Evolutionary conservation across 2,888 invertebrate genomes (phyloP), one percentile per base, ranked within the genome.

Genomic region (Apodemia duryi): DNA sequence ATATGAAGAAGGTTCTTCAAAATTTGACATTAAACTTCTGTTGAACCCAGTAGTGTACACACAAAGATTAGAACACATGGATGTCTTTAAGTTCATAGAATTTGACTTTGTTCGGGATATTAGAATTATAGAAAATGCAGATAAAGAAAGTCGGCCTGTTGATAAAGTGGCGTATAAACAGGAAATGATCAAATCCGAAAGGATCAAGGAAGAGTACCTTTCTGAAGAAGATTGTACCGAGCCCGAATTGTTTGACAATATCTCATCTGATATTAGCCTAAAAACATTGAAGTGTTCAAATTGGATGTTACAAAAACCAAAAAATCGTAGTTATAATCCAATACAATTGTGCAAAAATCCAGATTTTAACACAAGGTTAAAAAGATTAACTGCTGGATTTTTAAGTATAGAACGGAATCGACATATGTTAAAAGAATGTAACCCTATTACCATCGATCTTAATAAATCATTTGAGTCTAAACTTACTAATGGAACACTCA

Each of bases 291-390:
- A 83, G 71, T 54, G 71, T 35, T 75, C 82, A 1, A 90, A 84
- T 73, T 75, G 76, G 67, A 71, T 88, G 61, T 74, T 89, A 38
- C 77, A 82, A 72, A 91, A 90, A 75, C 90, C 88, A 1, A 78
- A 74, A 69, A 74, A 75, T 64, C 80, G 82, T n/a, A 75, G 66
- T 2, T 91, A 91, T 62, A 81, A 85, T 70, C 84, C 86, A 0
- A 83, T 88, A 73, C 77, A 83, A 46, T 64, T 91, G 5, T 88
- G 88, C 66, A 90, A 88, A 74, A 91, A 91, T 75, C 91, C 91
- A 1, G 91, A 91, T 72, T 91, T 91, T 64, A 91, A 91, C 68
- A 88, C 86, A 5, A 75, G 85, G 43, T 72, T 91, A 9, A 88
- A 85, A 73, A 76, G 89, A 64, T 71, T 91, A 54, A 81, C 79